Evolutionary conservation across 2,888 invertebrate genomes (phyloP), one percentile per base, ranked within the genome.

Genomic region (Sycophila texana): DNA sequence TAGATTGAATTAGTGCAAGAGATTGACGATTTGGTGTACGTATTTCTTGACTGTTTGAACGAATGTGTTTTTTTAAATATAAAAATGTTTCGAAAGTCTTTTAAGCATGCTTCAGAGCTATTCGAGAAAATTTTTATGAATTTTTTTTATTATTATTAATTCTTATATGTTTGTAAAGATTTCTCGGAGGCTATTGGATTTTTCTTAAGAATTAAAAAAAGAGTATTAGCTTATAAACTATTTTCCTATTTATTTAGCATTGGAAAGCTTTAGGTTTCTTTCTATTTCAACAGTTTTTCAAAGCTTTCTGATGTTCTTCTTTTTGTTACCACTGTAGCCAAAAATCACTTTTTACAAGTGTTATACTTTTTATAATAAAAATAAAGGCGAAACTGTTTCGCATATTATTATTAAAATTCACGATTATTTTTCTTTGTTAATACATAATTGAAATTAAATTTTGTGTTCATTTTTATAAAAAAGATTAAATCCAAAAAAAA

Each of bases 321-420:
- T 70, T 81, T 74, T 74, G 81, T 81, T 81, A 81, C 79, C 81
- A 77, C 55, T 79, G 4, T 26, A 81, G 67, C 79, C 77, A 81
- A 79, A 81, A 77, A 74, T 74, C 53, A 76, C 63, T 70, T 81
- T 77, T 66, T 67, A 81, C 68, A 80, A 65, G 57, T 80, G 65
- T 81, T 51, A 55, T 76, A 79, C 65, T 81, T 76, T 81, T 77
- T 81, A 79, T 79, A 73, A 73, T 63, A n/a, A 76, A 39, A 39
- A 75, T 30, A 39, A 14, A 71, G n/a, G 57, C 39, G 22, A 73
- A 70, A 30, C 20, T 57, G 61, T 75, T 74, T 77, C 18, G 68
- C 58, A 18, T 47, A 49, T 73, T 57, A 72, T n/a, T 30, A 77
- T 26, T 63, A 22, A 68, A 71, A 18, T 66, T 60, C 60, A 60